Base-by-base conservation (phyloP, 64 coral and sea anemone genomes). In the Platygyra sinensis region DNA sequence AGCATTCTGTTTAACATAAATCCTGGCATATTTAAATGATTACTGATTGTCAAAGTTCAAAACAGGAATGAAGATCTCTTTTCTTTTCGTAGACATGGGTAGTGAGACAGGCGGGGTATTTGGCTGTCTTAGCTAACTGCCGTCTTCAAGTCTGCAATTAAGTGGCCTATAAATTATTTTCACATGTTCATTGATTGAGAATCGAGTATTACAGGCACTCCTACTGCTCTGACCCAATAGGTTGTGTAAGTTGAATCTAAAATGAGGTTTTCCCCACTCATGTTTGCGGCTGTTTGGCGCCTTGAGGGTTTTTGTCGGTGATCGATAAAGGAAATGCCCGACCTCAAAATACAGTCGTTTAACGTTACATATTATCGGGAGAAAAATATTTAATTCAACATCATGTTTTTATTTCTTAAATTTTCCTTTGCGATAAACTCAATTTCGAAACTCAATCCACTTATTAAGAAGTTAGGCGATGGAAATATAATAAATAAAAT, bases 161-260 rank as follows among this genome's bases (percentile, higher is more conserved):
- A 60, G 25, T 57, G 54, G 54, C 14, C 29, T 28, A 31, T 12
- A 80, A 59, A 79, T 59, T 57, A 25, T 61, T 62, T 80, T 80
- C 78, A 54, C 16, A 57, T 79, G 76, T 24, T 79, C 12, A 55
- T 20, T 27, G 22, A 69, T 69, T 27, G 22, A 67, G 49, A 18
- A 79, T 28, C 20, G 24, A 55, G 27, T 3, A 8, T 24, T 25
- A 14, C 24, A n/a, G 2, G 22, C 12, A 24, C 9, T 29, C 46
- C 20, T 79, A 29, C 76, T 54, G 36, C 55, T 79, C 51, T 8
- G 76, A 13, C n/a, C 29, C 62, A 60, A 61, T 32, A 3, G 16
- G 10, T 80, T 16, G 52, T 80, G 24, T 61, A 50, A 55, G 65
- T 78, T 29, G 36, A 78, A 54, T 78, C 36, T 19, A 78, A 78